Conservation (phyloP, 2,113 vertebrate genomes). For the Elephantulus edwardii region DNA sequence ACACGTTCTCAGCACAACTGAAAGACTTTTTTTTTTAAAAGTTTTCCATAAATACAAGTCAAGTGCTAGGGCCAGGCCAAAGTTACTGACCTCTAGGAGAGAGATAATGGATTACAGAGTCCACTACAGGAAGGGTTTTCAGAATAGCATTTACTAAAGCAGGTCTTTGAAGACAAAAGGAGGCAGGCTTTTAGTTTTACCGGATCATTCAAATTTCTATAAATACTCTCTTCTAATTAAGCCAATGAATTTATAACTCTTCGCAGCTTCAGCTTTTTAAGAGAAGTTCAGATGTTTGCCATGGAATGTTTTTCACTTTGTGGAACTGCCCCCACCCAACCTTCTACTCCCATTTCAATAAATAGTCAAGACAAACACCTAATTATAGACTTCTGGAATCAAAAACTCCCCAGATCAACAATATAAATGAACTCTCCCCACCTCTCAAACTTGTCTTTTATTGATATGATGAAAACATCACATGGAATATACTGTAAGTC, state of each 20-base stretch:
- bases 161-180: conserved; percentile 43
- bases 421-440: not conserved
- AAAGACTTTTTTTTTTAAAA: conserved; percentile 24
- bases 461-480: not conserved
- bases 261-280: conserved; percentile 50
- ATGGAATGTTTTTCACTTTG: not conserved
- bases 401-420: not conserved
- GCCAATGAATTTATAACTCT: conserved; percentile 65
- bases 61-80: not conserved
- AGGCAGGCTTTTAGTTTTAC: conserved; percentile 49
- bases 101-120: conserved; percentile 21
- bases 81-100: conserved; percentile 27
- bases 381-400: conserved; percentile 44
- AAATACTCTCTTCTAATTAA: conserved; percentile 66
- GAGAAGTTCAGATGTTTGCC: conserved; percentile 1
- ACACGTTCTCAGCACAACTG: not conserved
- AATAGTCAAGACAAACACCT: conserved; percentile 35
- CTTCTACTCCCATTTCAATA: conserved; percentile 13
- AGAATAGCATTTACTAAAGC: not conserved
- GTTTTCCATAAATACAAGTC: not conserved
- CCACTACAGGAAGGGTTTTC: not conserved
- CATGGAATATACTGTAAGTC: not conserved
- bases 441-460: not conserved
- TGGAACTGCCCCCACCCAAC: not conserved
- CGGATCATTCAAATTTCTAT: conserved; percentile 41